Percentiles rank a stretch among this genome's conserved stretches.
These are phyloP conservation scores for Diogma glabrata DNA, from an alignment of 2,888 invertebrate genomes.

Conservation along the genomic window DNA sequence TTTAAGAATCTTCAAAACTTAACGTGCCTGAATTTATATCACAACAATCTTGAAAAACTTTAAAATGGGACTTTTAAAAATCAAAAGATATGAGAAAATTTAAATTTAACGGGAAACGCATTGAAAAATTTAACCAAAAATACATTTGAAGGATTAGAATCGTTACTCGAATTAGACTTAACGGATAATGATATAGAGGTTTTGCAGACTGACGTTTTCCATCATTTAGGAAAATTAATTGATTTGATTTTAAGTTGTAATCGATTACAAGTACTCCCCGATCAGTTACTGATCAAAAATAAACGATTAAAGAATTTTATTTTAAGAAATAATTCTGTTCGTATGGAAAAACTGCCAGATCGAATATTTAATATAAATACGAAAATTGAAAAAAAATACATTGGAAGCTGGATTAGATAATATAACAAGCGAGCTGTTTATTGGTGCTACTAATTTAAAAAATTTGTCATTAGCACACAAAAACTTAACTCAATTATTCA, in stretches of 20 bases:
- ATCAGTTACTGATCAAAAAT: slow-evolving; percentile 45
- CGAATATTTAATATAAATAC: slow-evolving; percentile 49
- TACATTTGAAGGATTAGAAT: slow-evolving; percentile 49
- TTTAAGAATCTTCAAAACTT: slow-evolving; percentile 45
- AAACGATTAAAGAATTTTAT: slow-evolving; percentile 41
- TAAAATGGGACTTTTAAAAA: slow-evolving; percentile 49
- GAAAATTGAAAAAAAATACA: slow-evolving; percentile 44
- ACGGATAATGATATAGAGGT: slow-evolving; percentile 51
- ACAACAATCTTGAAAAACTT: slow-evolving; percentile 51
- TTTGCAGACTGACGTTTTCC: slow-evolving; percentile 49
- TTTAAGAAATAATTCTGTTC: slow-evolving; percentile 45
- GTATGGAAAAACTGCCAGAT: slow-evolving; percentile 44
- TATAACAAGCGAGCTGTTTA: slow-evolving; percentile 53
- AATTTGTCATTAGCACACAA: slow-evolving; percentile 52
- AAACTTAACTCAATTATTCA: slow-evolving; percentile 43
- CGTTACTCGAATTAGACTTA: slow-evolving; percentile 54
- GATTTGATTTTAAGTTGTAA: slow-evolving; percentile 56
- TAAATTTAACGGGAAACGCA: slow-evolving; percentile 59
- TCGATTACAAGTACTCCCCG: slow-evolving; percentile 49
- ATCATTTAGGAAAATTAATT: slow-evolving; percentile 46
- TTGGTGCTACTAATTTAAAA: slow-evolving; percentile 43
- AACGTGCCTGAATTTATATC: slow-evolving; percentile 50
- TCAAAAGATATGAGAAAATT: slow-evolving; percentile 43
- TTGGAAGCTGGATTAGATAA: slow-evolving; percentile 43
- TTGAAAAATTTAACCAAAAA: slow-evolving; percentile 50